Percentiles rank a stretch among this genome's conserved stretches.
phyloP scores from a whole-genome alignment of 2,113 vertebrate species.

The Tylochromis polylepis region DNA sequence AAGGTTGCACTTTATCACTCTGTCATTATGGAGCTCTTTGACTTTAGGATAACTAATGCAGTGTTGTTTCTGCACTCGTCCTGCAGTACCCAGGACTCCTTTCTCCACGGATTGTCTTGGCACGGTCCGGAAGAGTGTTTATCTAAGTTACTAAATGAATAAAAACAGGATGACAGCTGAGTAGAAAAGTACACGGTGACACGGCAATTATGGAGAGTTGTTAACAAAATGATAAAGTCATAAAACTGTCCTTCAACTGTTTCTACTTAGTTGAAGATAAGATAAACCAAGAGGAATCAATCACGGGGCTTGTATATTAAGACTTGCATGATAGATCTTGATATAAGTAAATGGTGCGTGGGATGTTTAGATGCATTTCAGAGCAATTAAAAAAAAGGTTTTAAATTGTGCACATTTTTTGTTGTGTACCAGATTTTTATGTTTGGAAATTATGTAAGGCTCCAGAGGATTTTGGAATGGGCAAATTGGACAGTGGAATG shows the following conservation, averaged over 20 bases:
- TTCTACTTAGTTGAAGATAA: slow-evolving; percentile 42
- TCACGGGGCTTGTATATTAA: slow-evolving; percentile 9
- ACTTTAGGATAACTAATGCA: slow-evolving; percentile 4
- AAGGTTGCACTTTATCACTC: slow-evolving; percentile 17
- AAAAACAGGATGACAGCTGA: slow-evolving; percentile 38
- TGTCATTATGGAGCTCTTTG: slow-evolving; percentile 2
- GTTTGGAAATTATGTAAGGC: slow-evolving; percentile 1
- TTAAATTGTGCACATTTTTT: slow-evolving; percentile 20
- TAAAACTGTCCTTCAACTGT: slow-evolving; percentile 47
- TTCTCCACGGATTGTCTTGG: not conserved
- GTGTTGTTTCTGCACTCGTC: slow-evolving; percentile 13
- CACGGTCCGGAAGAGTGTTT: slow-evolving; percentile 3
- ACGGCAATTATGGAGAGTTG: slow-evolving; percentile 23
- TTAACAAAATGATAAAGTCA: slow-evolving; percentile 42
- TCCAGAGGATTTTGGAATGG: slow-evolving; percentile 30
- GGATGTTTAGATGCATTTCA: slow-evolving; percentile 29
- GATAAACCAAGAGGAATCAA: slow-evolving; percentile 29
- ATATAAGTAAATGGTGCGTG: not conserved
- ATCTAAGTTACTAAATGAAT: slow-evolving; percentile 33
- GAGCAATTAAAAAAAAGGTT: not conserved
- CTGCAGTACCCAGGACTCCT: not conserved
- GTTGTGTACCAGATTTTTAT: slow-evolving; percentile 2
- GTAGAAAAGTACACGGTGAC: slow-evolving; percentile 31
- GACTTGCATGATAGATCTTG: not conserved
- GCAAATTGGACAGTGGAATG: slow-evolving; percentile 4